Conservation (phyloP, 2,113 vertebrate species). For the Vulpes vulpes region DNA sequence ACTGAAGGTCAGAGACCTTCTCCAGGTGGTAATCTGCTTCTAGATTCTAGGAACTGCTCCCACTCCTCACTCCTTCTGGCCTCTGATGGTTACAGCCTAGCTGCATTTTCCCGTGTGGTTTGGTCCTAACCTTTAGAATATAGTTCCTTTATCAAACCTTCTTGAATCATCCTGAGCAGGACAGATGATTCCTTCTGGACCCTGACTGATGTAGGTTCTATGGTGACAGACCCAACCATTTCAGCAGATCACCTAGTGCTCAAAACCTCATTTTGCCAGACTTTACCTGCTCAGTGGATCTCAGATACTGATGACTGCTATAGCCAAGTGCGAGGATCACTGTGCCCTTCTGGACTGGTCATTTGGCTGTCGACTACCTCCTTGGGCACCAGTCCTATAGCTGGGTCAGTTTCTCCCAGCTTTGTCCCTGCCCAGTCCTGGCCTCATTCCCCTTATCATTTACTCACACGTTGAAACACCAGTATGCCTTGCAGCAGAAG, state of each 20-base stretch:
- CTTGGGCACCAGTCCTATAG: conserved; percentile 34
- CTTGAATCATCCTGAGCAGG: background rate
- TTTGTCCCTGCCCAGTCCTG: conserved; percentile 64
- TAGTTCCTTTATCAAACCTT: background rate
- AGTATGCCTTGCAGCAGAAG: conserved; percentile 38
- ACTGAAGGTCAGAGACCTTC: background rate
- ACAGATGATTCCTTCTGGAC: background rate
- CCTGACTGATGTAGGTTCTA: background rate
- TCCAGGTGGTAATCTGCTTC: background rate
- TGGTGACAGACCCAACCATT: background rate
- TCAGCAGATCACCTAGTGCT: background rate
- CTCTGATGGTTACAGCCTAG: background rate
- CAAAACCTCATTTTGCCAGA: conserved; percentile 49
- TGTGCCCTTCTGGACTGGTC: background rate
- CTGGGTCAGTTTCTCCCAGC: conserved; percentile 65
- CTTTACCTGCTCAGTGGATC: background rate
- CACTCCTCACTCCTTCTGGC: background rate
- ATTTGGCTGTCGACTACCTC: background rate
- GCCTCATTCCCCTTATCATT: conserved; percentile 18
- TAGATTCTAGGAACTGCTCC: background rate
- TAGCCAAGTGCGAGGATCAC: background rate
- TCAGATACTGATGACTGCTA: background rate
- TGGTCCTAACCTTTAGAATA: background rate
- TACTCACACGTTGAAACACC: conserved; percentile 19
- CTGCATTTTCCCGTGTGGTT: background rate